phyloP scores from a whole-genome alignment of 2,797 vertebrate species.

The Coregonus sp. region DNA sequence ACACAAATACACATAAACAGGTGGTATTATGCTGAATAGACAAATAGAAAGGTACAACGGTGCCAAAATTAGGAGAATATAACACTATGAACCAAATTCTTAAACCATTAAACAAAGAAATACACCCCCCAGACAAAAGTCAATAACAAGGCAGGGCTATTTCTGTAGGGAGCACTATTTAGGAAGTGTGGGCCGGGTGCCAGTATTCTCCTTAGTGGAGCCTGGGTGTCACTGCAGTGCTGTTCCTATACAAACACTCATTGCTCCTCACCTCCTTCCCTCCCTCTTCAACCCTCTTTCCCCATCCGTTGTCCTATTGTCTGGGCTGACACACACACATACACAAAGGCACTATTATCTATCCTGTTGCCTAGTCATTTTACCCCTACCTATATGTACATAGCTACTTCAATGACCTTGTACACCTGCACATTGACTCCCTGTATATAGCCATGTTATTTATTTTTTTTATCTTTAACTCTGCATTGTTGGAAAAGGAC shows the following conservation, averaged over 20 bases:
- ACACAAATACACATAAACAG: conserved; percentile 14
- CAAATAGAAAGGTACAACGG: conserved; percentile 48
- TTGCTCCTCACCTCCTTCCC: neutral
- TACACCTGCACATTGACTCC: too few relatives aligned
- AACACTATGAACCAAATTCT: too few relatives aligned
- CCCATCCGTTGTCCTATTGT: conserved; percentile 54
- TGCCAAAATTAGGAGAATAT: conserved; percentile 41
- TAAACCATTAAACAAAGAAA: neutral
- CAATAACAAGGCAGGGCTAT: conserved; percentile 80
- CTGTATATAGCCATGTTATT: too few relatives aligned
- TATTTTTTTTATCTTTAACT: too few relatives aligned
- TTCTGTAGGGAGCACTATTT: conserved; percentile 78
- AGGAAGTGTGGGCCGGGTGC: conserved; percentile 74
- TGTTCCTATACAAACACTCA: conserved; percentile 70
- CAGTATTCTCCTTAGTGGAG: conserved; percentile 73
- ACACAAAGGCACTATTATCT: conserved; percentile 7
- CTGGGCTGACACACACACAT: conserved; percentile 34
- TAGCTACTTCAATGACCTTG: too few relatives aligned
- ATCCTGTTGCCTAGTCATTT: too few relatives aligned
- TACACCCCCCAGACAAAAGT: conserved; percentile 66
- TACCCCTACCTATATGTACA: too few relatives aligned
- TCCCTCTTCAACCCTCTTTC: conserved; percentile 30
- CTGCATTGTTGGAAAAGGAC: too few relatives aligned
- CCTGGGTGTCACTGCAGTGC: conserved; percentile 62
- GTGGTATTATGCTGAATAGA: neutral